phyloP scores from a whole-genome alignment of 2,797 vertebrate species.

The Arnoldichthys spilopterus region DNA sequence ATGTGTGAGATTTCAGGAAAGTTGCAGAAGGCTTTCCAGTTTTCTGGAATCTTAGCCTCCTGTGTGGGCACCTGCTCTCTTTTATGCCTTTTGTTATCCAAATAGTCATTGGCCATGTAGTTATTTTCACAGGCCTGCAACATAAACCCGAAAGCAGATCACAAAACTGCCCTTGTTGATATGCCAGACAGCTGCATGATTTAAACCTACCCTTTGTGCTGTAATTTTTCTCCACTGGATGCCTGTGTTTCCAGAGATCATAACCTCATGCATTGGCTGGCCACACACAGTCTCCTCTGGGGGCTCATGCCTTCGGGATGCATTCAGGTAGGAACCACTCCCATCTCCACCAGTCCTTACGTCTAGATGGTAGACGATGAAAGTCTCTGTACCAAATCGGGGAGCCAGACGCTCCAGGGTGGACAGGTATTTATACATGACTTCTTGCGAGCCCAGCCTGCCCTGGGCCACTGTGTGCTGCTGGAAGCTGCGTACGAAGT shows the following conservation, averaged over 20 bases:
- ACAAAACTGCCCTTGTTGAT: neutral
- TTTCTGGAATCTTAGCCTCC: slow-evolving; percentile 32
- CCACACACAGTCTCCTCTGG: slow-evolving; percentile 44
- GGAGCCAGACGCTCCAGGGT: slow-evolving; percentile 87
- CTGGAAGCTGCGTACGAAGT: slow-evolving; percentile 86
- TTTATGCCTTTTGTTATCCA: slow-evolving; percentile 53
- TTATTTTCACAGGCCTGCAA: slow-evolving; percentile 65
- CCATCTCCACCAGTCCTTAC: slow-evolving; percentile 69
- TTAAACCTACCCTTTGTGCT: slow-evolving; percentile 63
- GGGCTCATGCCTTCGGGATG: slow-evolving; percentile 19
- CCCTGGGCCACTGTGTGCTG: slow-evolving; percentile 76
- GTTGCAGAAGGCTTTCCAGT: slow-evolving; percentile 85
- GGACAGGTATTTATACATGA: slow-evolving; percentile 93
- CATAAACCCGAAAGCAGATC: slow-evolving; percentile 14
- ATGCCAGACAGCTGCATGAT: neutral
- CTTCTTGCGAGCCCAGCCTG: slow-evolving; percentile 74
- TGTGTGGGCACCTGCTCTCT: slow-evolving; percentile 52
- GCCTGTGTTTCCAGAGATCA: slow-evolving; percentile 80
- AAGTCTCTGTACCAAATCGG: slow-evolving; percentile 80
- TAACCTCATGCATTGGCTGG: slow-evolving; percentile 76
- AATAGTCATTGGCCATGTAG: slow-evolving; percentile 67
- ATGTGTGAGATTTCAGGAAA: slow-evolving; percentile 91
- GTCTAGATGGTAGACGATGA: slow-evolving; percentile 70
- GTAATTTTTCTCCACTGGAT: slow-evolving; percentile 81
- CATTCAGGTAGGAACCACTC: slow-evolving; percentile 61